Percentiles rank a stretch among this genome's conserved stretches.
Conservation (phyloP, 2,797 vertebrate species). For the Coregonus ussuriensis region DNA sequence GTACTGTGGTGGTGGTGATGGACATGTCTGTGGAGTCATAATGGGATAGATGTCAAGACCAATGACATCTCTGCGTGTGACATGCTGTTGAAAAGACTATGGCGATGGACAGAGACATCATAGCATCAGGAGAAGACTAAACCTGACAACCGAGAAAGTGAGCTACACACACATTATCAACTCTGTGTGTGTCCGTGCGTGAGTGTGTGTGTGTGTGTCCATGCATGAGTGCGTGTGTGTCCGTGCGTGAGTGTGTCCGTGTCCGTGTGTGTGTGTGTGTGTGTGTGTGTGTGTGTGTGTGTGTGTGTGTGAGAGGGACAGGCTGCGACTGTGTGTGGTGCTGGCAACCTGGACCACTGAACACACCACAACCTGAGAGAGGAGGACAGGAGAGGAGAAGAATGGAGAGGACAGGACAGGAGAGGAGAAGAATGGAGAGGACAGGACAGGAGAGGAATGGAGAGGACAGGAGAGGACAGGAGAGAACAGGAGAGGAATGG, state of each 20-base stretch:
- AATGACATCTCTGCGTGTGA: neutral
- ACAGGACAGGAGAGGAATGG: too few relatives aligned
- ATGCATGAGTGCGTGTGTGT: neutral
- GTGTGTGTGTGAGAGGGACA: constrained; percentile 32
- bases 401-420: too few relatives aligned
- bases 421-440: too few relatives aligned
- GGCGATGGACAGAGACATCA: neutral
- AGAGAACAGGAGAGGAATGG: too few relatives aligned
- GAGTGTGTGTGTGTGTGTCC: neutral
- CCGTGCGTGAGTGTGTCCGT: constrained; percentile 1
- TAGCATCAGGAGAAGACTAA: neutral
- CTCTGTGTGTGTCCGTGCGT: neutral
- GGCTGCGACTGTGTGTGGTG: constrained; percentile 15
- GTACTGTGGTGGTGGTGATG: neutral
- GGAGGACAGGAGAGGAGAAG: neutral
- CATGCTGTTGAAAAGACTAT: neutral
- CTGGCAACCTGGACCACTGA: neutral
- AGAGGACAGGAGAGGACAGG: too few relatives aligned
- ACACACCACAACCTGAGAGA: neutral
- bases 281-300: neutral
- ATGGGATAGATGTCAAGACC: neutral
- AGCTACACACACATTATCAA: constrained; percentile 11
- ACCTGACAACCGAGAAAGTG: constrained; percentile 6
- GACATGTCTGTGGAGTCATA: neutral
- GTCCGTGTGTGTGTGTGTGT: neutral